Evolutionary conservation across 2,797 vertebrate genomes (phyloP).

Genomic region (Takifugu ocellatus): DNA sequence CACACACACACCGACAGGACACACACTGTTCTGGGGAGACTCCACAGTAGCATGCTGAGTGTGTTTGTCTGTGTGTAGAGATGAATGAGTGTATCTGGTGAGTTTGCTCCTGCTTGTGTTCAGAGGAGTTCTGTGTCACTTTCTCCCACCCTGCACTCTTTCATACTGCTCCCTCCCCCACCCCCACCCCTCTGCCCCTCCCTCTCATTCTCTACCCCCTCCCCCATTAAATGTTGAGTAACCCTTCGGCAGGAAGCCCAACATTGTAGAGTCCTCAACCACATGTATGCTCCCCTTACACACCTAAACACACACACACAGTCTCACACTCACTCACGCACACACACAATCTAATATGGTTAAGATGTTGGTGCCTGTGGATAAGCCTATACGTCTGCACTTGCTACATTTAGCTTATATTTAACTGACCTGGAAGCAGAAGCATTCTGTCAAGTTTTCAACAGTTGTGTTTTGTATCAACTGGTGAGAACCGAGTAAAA

Average conservation of each 20-base stretch:
- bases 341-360: neutral
- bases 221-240: slow-evolving; percentile 67
- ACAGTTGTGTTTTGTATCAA: too few relatives aligned
- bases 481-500: too few relatives aligned
- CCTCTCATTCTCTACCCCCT: slow-evolving; percentile 17
- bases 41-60: slow-evolving; percentile 63
- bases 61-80: slow-evolving; percentile 1
- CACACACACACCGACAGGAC: slow-evolving; percentile 59
- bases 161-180: slow-evolving; percentile 64
- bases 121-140: slow-evolving; percentile 18
- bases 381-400: too few relatives aligned
- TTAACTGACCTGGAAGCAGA: too few relatives aligned
- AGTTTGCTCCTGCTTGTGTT: slow-evolving; percentile 28
- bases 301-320: slow-evolving; percentile 3
- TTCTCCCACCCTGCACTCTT: slow-evolving; percentile 48
- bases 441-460: too few relatives aligned
- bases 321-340: neutral
- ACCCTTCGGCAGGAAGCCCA: slow-evolving; percentile 56
- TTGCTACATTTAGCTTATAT: too few relatives aligned
- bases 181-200: slow-evolving; percentile 29
- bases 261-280: slow-evolving; percentile 31
- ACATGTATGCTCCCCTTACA: neutral
- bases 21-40: slow-evolving; percentile 47
- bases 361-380: too few relatives aligned
- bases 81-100: neutral